Percentiles rank a stretch among this genome's conserved stretches.
These are phyloP conservation scores for Calameuta filiformis DNA, from an alignment of 2,888 invertebrate species.

Conservation along the genomic window DNA sequence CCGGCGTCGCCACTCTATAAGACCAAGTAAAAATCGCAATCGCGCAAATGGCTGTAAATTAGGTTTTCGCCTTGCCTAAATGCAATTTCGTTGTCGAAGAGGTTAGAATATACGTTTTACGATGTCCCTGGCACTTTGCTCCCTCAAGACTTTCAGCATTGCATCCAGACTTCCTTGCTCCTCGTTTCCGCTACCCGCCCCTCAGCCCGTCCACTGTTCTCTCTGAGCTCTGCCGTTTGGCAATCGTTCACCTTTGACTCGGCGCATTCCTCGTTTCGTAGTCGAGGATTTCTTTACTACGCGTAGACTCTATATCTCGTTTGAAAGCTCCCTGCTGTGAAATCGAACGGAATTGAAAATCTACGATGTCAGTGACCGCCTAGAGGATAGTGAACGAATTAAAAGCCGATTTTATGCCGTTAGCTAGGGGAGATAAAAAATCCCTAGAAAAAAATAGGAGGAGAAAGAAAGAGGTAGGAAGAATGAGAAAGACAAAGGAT, in stretches of 20 bases:
- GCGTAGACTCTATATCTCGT: constrained; percentile 9
- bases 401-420: not conserved
- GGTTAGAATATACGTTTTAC: constrained; percentile 16
- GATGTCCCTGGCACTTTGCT: not conserved
- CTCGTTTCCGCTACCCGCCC: not conserved
- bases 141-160: not conserved
- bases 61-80: constrained; percentile 10
- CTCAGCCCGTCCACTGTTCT: not conserved
- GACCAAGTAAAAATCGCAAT: constrained; percentile 14
- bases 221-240: not conserved
- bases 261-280: not conserved
- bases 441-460: too few species aligned
- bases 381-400: not conserved
- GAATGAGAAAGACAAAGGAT: not conserved
- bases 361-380: not conserved
- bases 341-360: constrained; percentile 12
- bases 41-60: constrained; percentile 22
- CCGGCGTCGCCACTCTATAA: not conserved
- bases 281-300: not conserved
- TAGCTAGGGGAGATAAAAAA: not conserved
- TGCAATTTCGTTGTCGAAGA: constrained; percentile 9
- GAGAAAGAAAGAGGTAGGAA: not conserved
- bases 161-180: not conserved
- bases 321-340: constrained; percentile 11
- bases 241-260: not conserved